Conservation (phyloP, 1,140 invertebrate genomes). For the Orius insidiosus region DNA sequence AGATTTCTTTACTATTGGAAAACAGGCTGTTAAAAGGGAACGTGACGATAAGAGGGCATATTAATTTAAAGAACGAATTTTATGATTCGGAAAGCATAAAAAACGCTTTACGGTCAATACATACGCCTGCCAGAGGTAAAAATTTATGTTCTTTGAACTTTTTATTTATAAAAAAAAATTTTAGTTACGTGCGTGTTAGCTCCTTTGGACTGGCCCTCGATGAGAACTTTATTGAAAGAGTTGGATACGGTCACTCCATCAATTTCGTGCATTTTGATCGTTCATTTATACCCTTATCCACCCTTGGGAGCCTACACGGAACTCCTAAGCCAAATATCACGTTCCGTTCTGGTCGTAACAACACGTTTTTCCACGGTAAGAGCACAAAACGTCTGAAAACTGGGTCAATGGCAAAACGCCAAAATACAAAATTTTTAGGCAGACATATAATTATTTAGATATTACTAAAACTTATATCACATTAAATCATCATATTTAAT, state of each 20-base stretch:
- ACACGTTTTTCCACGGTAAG: slow-evolving; percentile 1
- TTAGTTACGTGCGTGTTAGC: neutral
- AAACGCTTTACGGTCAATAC: no score
- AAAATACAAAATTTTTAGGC: no score
- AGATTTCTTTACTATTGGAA: slow-evolving; percentile 7
- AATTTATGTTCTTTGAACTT: no score
- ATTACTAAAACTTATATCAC: no score
- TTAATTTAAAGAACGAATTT: no score
- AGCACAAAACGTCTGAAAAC: no score
- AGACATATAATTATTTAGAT: no score
- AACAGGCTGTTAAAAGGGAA: slow-evolving; percentile 9
- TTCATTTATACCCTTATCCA: slow-evolving; percentile 3
- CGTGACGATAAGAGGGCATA: slow-evolving; percentile 3
- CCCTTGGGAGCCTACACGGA: slow-evolving; percentile 1
- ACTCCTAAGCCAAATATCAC: neutral
- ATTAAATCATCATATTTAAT: no score
- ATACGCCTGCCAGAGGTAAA: no score
- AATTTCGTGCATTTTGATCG: slow-evolving; percentile 6
- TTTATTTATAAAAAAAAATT: no score
- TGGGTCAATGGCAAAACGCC: no score
- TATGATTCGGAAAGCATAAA: no score
- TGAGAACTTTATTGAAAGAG: neutral
- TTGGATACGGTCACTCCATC: neutral
- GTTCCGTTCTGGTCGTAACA: slow-evolving; percentile 1
- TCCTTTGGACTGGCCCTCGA: neutral